Base-by-base conservation (phyloP, 1,140 invertebrate genomes). In the Saccostrea echinata region DNA sequence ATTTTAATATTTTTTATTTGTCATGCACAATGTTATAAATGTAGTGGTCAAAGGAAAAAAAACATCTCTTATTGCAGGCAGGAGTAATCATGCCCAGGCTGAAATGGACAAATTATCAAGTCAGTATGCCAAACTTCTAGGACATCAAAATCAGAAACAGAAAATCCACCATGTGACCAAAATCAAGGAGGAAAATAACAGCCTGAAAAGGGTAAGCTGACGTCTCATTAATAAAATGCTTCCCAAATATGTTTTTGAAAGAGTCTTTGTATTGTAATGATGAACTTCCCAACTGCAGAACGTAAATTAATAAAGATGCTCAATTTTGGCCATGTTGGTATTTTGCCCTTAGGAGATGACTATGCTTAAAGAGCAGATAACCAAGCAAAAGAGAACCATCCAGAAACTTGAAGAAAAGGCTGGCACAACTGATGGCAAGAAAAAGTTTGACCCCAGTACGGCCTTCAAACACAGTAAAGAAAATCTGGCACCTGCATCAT, bases 121-220 rank as follows among this genome's bases (percentile, higher is more conserved):
- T 68, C 96, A 96, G 90, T 97, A 97, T 92, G 96, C 96, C 1
- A 95, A 96, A 86, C 92, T 96, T 82, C 92, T 97, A 11, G 96
- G 96, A 3, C 96, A 97, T 91, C 96, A 97, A 86, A 97, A 97
- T 91, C 95, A 96, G 85, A 96, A 96, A 88, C 96, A 97, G 91
- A 97, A 96, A 91, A 96, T 97, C 51, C 96, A 96, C 87, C 96
- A 97, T 88, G 92, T 97, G 13, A 93, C 94, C 4, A 96, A 96
- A 89, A 92, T 97, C 53, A 97, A 97, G 93, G 95, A 96, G 24
- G 96, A 97, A 92, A 95, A 94, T 87, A 91, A 93, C 81, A 90
- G 94, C 53, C 90, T 96, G 57, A 95, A 96, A 92, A 95, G 96
- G 95, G 96, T 96, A 90, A 91, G 94, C 4, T 43, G 9, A 43